Evolutionary conservation across 2,797 vertebrate species (phyloP), one percentile per base, ranked within the genome.

Genomic region (Schizothorax lantsangensis): DNA sequence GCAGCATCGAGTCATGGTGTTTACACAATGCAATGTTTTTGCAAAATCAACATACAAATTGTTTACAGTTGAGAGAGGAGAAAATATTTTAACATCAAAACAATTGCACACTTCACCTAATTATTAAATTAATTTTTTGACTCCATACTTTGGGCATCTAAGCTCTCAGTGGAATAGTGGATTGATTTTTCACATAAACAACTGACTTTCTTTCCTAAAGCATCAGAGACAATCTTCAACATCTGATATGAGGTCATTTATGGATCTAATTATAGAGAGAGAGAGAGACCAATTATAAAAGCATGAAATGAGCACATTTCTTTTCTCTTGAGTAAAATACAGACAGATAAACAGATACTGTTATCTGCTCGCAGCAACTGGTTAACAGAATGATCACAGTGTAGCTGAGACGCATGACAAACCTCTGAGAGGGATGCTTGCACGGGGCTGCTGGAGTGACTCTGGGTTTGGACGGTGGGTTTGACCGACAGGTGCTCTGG

Each of bases 341-440:
- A 45, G 66, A 43, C 73, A 87, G 19, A 73, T 81, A 75, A 75
- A 68, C 12, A 49, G 79, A 75, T 64, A 87, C 38, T 66, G 49
- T 12, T 64, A 38, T 49, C 33, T 52, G 43, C 43, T 81, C 19
- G 4, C 5, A 19, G 36, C 68, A 62, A 73, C 17, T 5, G 47
- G 21, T 52, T 82, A 82, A 71, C 59, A 15, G 47, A 66, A 68
- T 54, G 33, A 78, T 78, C 47, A 84, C 26, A 40, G 45, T 78
- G 72, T 66, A 72, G 21, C 12, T 54, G 54, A 47, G 43, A 78
- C 8, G 26, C 15, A 30, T 74, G 79, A 95, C 95, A 92, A 92
- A 99, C 98, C 93, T 97, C 95, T 93, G 96, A 95, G 88, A 96
- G 95, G 94, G 95, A 95, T 93, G 93, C 93, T 95, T 94, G 97